Base-by-base conservation (phyloP, 2,113 vertebrate genomes). In the Ivindomyrus marchei region DNA sequence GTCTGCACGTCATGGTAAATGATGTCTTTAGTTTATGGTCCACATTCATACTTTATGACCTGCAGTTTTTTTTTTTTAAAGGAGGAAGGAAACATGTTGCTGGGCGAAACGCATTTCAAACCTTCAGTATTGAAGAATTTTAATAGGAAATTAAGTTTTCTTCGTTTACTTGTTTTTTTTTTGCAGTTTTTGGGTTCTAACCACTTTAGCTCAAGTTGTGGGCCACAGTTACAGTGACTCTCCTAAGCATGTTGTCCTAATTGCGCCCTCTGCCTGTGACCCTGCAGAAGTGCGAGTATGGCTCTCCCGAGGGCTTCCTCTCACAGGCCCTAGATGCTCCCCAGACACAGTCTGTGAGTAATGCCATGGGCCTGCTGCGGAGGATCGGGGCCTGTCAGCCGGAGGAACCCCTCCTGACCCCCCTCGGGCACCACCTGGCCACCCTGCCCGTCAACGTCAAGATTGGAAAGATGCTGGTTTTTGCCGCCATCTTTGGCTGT, bases 381-480 rank as follows among this genome's bases (percentile, higher is more conserved):
- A 98, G 96, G 93, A 99, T 99, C 31, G 98, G 97, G 0, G 98
- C 98, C 24, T 99, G 98, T 93, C 96, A 98, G 50, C 94, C 93
- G 52, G 96, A 90, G 0, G 93, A 95, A 21, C 96, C 98, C 52
- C 91, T 90, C 50, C 96, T 99, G 90, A 99, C 98, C 42, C 97
- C 98, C 0, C 91, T 99, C 90, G 98, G 98, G 10, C 98, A 98
- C 89, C 98, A 99, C 93, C 97, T 99, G 47, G 98, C 98, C 53
- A 95, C 96, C 31, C 93, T 99, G 93, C 98, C 98, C 13, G 98
- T 99, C 93, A 98, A 98, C 21, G 98, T 98, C 89, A 99, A 98
- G 94, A 99, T 99, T 56, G 98, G 98, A 87, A 99, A 99, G 96
- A 99, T 99, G 98, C 98, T 99, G 80, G 97, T 99, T 93, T 99